Conservation (phyloP, 2,888 invertebrate genomes). For the Pristionchus exspectatus region DNA sequence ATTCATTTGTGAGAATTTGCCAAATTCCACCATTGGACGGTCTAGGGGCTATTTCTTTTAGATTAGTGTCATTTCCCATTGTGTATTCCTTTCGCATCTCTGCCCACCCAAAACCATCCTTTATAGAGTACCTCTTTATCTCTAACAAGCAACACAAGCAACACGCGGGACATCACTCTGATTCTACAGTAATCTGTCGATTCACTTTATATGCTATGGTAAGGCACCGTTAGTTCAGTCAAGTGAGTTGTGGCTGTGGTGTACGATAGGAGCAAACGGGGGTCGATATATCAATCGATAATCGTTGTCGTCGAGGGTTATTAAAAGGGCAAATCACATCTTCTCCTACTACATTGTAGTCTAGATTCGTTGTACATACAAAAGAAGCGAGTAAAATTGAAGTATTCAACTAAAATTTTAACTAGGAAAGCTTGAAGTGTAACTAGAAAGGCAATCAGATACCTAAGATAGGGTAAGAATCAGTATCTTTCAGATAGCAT, state of each 20-base stretch:
- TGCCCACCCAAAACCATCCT: background rate
- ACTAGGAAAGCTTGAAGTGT: slow-evolving; percentile 12
- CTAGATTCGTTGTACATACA: slow-evolving; percentile 40
- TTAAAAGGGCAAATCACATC: background rate
- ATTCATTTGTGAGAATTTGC: no score
- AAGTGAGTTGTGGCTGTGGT: slow-evolving; percentile 36
- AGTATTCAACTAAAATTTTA: background rate
- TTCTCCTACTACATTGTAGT: slow-evolving; percentile 9
- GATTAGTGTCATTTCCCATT: no score
- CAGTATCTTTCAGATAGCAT: slow-evolving; percentile 18
- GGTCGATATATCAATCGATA: slow-evolving; percentile 39
- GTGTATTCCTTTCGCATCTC: no score
- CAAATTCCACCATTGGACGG: no score
- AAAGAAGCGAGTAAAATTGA: background rate
- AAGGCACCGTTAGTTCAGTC: slow-evolving; percentile 32
- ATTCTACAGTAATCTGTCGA: slow-evolving; percentile 34
- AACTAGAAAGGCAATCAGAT: background rate
- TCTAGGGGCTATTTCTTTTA: no score
- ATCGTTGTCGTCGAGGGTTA: background rate
- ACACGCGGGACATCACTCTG: slow-evolving; percentile 10
- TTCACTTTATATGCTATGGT: background rate
- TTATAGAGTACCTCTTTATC: background rate
- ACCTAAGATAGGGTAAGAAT: slow-evolving; percentile 4
- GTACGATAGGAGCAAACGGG: slow-evolving; percentile 21
- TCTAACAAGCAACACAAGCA: background rate